Base-by-base conservation (phyloP, 1,140 invertebrate genomes). In the Bursaphelenchus mucronatus region DNA sequence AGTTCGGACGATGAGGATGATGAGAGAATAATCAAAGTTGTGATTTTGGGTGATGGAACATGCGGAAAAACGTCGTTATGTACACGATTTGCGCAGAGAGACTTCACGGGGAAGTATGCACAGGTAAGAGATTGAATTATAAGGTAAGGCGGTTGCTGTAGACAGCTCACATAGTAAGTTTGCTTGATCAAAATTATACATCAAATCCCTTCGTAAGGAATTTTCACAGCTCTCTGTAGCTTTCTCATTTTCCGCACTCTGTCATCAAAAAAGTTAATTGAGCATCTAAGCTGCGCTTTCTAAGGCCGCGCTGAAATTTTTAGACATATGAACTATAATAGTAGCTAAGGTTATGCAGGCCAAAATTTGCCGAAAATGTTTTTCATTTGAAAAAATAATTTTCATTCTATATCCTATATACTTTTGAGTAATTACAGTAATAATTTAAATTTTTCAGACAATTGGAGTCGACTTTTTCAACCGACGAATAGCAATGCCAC, bases 401-500 rank as follows among this genome's bases (percentile, higher is more conserved):
- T 17, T 10, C 10, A 10, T 10, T 54, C 17, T 54, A 54, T 10
- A 54, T 10, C 9, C 10, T 17, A 10, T 10, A 54, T 10, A 40
- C 53, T 13, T n/a, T 61, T 2, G n/a, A 70, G 11, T 5, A 69
- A 3, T 1, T 17, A 3, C 68, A 39, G 7, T 45, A 66, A 17
- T 30, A 41, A n/a, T 67, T 66, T n/a, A 8, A 39, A 67, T n/a
- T 30, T 43, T 77, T 71, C 80, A 85, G 71, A 92, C 90, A 4
- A 84, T 88, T 58, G 90, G 90, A 49, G 87, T 91, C 1, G 90
- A 92, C 75, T 90, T 90, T 82, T 89, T 87, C 76, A 82, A 88
- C 41, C 89, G 89, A 76, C 85, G 87, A 75, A 82, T 89, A 58
- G 84, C 86, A 61, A 80, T 91, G 67, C 87, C 88, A 66, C 86